Percentiles rank a stretch among this genome's conserved stretches.
Conservation (phyloP, 2,797 vertebrate species). For the Leptatherina wallacei region DNA sequence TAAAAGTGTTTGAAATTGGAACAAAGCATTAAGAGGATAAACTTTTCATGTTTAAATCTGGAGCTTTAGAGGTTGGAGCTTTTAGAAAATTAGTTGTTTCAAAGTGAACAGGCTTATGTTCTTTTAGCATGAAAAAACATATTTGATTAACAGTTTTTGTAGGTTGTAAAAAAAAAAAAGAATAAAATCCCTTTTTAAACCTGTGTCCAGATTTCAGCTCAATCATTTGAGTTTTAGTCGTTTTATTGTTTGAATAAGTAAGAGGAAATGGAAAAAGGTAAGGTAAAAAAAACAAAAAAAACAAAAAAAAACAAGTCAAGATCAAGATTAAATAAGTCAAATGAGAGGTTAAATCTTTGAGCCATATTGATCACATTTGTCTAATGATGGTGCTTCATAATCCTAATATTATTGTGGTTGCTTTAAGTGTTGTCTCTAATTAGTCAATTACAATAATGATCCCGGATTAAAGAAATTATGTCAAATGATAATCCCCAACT, state of each 20-base stretch:
- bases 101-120: neutral
- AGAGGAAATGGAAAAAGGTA: no score
- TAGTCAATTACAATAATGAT: constrained; percentile 13
- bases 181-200: no score
- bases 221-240: no score
- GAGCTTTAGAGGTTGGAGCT: neutral
- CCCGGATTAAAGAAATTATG: constrained; percentile 10
- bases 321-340: neutral
- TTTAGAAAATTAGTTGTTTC: neutral
- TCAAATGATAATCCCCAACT: constrained; percentile 15
- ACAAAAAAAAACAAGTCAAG: no score
- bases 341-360: constrained; percentile 1
- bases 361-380: neutral
- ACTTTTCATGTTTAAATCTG: neutral
- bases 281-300: no score
- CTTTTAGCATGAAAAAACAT: no score
- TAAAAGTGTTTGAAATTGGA: neutral
- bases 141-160: no score
- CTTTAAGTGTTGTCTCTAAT: constrained; percentile 4
- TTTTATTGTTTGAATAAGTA: no score
- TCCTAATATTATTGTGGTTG: constrained; percentile 16
- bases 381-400: neutral
- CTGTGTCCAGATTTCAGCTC: no score
- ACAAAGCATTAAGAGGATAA: neutral
- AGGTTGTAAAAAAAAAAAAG: no score